Evolutionary conservation across 2,113 vertebrate species (phyloP).

Genomic region (Opisthocomus hoazin): DNA sequence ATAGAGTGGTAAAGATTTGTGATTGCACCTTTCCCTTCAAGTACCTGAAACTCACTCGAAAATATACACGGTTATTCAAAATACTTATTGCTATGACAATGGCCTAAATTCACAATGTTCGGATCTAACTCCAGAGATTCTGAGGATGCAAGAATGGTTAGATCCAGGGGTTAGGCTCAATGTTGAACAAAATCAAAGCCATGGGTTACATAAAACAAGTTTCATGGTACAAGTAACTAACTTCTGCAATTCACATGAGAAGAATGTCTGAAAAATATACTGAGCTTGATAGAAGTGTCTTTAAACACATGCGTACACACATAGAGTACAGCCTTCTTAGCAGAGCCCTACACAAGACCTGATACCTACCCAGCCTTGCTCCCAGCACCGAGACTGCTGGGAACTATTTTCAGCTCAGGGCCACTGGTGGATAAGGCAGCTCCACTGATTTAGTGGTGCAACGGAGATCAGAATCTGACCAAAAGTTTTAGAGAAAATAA

Average conservation of each 20-base stretch:
- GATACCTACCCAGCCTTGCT: neutral
- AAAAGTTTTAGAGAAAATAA: neutral
- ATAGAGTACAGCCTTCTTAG: too few relatives aligned
- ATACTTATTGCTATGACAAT: neutral
- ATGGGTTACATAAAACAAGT: neutral
- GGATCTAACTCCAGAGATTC: neutral
- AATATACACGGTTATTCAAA: neutral
- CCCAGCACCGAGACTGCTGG: neutral
- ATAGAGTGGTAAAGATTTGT: neutral
- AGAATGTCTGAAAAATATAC: neutral
- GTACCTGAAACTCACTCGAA: neutral
- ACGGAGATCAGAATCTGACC: neutral
- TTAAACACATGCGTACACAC: fast-evolving
- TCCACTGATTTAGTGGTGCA: neutral
- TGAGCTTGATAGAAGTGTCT: neutral
- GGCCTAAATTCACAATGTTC: neutral
- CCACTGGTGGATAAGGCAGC: neutral
- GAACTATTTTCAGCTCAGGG: neutral
- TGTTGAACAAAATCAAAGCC: neutral
- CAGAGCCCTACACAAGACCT: neutral
- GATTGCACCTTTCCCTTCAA: neutral
- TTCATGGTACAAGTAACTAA: neutral
- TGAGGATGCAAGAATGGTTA: neutral
- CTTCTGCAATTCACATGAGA: neutral
- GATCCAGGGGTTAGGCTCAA: neutral